A percentile compares a stretch with the other conserved stretches of the same genome.
phyloP scores from a whole-genome alignment of 1,140 invertebrate species.

The Drosophila nigromelanica region DNA sequence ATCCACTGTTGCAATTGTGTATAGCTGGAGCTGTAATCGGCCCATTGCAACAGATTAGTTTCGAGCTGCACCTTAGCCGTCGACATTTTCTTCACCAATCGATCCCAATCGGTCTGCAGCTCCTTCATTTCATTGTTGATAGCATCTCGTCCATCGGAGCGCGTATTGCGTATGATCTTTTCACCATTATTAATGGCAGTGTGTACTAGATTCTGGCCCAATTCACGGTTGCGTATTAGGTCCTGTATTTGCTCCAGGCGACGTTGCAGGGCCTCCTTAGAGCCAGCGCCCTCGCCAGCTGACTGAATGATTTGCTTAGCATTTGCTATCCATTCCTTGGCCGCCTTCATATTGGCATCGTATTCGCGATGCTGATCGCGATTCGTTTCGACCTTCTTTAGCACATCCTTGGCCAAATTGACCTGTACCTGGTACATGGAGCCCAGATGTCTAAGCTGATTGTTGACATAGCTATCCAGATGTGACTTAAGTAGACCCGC shows the following conservation, averaged over 20 bases:
- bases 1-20: conserved; percentile 97
- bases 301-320: conserved; percentile 92
- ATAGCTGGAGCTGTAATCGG: conserved; percentile 96
- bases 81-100: conserved; percentile 95
- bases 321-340: conserved; percentile 94
- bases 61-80: conserved; percentile 96
- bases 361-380: conserved; percentile 94
- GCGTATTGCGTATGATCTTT: conserved; percentile 94
- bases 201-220: conserved; percentile 95
- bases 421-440: conserved; percentile 95
- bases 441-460: conserved; percentile 95
- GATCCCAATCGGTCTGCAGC: conserved; percentile 96
- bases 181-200: conserved; percentile 96
- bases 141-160: conserved; percentile 94
- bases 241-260: conserved; percentile 93
- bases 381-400: conserved; percentile 96
- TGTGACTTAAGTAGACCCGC: conserved; percentile 91
- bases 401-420: conserved; percentile 95
- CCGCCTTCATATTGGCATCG: conserved; percentile 90
- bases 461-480: conserved; percentile 95
- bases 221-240: conserved; percentile 92
- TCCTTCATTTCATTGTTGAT: conserved; percentile 95
- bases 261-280: conserved; percentile 92
- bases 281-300: conserved; percentile 92
- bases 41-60: conserved; percentile 96